phyloP scores from a whole-genome alignment of 2,797 vertebrate genomes.

The Leptoclinus maculatus region DNA sequence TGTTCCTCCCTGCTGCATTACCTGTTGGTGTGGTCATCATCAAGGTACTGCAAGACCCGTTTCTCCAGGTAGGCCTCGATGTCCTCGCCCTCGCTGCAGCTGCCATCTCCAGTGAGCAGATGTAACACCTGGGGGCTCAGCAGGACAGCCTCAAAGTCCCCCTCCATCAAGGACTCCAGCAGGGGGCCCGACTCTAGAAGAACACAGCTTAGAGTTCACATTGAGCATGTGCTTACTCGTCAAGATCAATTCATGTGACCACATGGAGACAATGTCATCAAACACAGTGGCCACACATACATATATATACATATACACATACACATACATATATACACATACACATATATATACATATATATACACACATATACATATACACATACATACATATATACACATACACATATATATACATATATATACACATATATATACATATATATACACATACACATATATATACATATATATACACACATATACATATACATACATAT shows the following conservation, averaged over 20 bases:
- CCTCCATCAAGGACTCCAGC: conserved; percentile 86
- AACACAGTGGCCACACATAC: no score
- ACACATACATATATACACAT: no score
- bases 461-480: no score
- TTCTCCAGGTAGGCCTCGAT: conserved; percentile 88
- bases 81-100: conserved; percentile 73
- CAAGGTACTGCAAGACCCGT: conserved; percentile 86
- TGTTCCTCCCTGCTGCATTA: conserved; percentile 47
- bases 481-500: no score
- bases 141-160: conserved; percentile 87
- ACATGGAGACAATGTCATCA: background rate
- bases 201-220: background rate
- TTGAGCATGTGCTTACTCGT: background rate
- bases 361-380: no score
- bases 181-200: conserved; percentile 84
- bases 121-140: conserved; percentile 79
- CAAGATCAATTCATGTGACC: background rate
- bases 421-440: no score
- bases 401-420: no score
- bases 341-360: no score
- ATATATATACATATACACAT: no score
- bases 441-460: no score
- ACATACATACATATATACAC: no score
- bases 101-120: conserved; percentile 81
- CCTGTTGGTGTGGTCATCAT: conserved; percentile 84